Evolutionary conservation across 2,113 vertebrate species (phyloP).

Genomic region (Oceanodroma tethys): DNA sequence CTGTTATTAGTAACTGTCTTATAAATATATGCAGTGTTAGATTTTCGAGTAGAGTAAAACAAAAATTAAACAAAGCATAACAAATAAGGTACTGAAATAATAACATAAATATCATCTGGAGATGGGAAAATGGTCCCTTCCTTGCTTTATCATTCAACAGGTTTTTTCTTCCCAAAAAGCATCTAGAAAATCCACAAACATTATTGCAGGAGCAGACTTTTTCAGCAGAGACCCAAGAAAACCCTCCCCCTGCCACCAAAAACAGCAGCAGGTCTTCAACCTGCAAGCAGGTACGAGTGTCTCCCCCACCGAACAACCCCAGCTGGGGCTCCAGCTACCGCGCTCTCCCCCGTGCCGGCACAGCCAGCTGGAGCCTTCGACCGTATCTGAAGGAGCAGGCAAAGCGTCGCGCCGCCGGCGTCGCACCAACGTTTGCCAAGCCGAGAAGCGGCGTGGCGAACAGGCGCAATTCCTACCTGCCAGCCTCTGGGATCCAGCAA

Average conservation of each 20-base stretch:
- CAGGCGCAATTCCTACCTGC: slow-evolving; percentile 45
- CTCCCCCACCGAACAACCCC: background rate
- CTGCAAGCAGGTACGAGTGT: background rate
- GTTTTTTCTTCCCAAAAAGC: background rate
- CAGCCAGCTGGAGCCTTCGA: background rate
- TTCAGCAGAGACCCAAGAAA: background rate
- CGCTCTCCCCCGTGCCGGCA: background rate
- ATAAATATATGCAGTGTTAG: background rate
- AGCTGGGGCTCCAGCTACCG: background rate
- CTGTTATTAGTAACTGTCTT: background rate
- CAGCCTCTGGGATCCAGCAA: background rate
- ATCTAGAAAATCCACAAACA: background rate
- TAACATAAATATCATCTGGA: background rate
- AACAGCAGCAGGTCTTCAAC: background rate
- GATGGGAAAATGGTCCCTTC: background rate
- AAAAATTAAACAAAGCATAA: background rate
- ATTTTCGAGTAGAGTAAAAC: background rate
- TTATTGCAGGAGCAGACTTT: background rate
- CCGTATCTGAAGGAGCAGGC: background rate
- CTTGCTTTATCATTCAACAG: background rate
- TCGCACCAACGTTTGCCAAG: background rate
- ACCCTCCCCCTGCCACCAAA: background rate
- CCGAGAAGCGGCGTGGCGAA: background rate
- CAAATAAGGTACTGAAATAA: background rate
- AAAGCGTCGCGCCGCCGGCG: fast-evolving